A percentile compares a stretch with the other conserved stretches of the same genome.
phyloP scores from a whole-genome alignment of 2,113 vertebrate species.

The Probosciger aterrimus region DNA sequence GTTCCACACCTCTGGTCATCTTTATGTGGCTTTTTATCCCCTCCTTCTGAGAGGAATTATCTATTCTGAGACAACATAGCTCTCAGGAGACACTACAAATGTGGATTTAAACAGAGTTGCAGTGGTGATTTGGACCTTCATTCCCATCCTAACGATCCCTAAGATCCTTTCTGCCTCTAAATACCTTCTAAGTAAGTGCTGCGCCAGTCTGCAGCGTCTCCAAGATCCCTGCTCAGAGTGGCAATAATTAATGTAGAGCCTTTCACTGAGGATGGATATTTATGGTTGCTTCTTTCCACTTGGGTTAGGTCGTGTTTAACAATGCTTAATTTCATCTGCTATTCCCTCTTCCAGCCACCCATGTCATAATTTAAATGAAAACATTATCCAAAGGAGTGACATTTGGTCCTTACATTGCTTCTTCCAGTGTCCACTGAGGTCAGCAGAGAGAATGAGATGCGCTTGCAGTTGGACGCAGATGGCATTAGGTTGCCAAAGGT shows the following conservation, averaged over 20 bases:
- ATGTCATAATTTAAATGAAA: background rate
- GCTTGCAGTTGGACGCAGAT: background rate
- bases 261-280: background rate
- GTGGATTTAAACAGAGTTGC: background rate
- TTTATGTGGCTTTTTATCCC: background rate
- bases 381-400: background rate
- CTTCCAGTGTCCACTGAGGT: background rate
- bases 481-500: background rate
- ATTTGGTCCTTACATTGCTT: background rate
- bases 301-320: background rate
- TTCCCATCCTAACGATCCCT: background rate
- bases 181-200: background rate
- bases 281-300: background rate
- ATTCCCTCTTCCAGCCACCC: background rate
- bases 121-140: background rate
- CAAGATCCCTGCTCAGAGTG: background rate
- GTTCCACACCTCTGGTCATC: background rate
- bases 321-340: background rate
- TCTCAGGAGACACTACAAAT: background rate
- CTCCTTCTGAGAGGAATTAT: background rate
- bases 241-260: background rate
- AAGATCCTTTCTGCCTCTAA: background rate
- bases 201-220: background rate
- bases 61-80: background rate
- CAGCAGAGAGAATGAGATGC: background rate